These are phyloP conservation scores for Bellardia bayeri DNA, from an alignment of 2,888 invertebrate species.

Conservation along the genomic window DNA sequence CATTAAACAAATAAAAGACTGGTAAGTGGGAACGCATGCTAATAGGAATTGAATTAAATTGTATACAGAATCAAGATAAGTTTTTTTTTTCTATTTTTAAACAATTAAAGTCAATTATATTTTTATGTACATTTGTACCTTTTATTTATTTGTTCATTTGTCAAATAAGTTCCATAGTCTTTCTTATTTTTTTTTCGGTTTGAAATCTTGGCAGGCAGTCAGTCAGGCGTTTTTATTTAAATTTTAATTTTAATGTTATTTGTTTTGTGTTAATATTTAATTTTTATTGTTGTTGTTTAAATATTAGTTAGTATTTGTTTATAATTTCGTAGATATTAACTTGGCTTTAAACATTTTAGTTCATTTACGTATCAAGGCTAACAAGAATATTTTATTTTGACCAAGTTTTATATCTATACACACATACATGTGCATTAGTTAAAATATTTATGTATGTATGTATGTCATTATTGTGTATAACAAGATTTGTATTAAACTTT, in stretches of 20 bases:
- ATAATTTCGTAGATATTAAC: conserved; percentile 33
- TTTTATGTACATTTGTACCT: not conserved
- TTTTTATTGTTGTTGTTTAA: conserved; percentile 6
- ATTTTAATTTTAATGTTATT: conserved; percentile 19
- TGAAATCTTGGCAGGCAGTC: conserved; percentile 38
- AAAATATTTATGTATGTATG: not conserved
- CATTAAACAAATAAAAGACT: conserved; percentile 28
- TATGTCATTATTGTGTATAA: conserved; percentile 28
- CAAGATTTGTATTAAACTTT: conserved; percentile 11
- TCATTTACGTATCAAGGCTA: conserved; percentile 68
- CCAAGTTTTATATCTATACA: not conserved
- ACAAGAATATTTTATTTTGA: conserved; percentile 65
- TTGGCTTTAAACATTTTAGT: conserved; percentile 50
- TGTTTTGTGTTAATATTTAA: conserved; percentile 18
- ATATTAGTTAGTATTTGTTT: conserved; percentile 19
- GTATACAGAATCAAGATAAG: not conserved
- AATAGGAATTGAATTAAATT: conserved; percentile 1
- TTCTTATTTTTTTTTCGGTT: not conserved
- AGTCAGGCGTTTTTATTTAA: conserved; percentile 13
- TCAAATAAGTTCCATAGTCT: not conserved
- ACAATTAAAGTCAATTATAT: conserved; percentile 54
- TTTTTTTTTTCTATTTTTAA: conserved; percentile 44
- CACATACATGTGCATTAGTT: conserved; percentile 20
- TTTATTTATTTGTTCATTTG: not conserved
- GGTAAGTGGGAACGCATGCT: conserved; percentile 53